Evolutionary conservation across 2,113 vertebrate species (phyloP).

Genomic region (Oreotrochilus melanogaster): DNA sequence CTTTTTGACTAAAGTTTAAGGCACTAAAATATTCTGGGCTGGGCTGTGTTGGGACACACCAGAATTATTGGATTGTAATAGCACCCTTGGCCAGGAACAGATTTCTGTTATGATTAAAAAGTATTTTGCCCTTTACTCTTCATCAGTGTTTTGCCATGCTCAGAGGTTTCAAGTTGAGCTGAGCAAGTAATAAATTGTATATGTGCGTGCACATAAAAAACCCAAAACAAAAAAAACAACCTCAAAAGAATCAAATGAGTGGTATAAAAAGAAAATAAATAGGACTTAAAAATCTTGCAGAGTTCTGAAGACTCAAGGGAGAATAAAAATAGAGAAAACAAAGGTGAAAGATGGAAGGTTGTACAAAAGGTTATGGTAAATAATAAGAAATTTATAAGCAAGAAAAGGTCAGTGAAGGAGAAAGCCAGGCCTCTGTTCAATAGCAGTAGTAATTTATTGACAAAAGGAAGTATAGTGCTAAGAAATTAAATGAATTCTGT

Average conservation of each 20-base stretch:
- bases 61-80: neutral
- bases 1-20: neutral
- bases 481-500: conserved; percentile 20
- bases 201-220: neutral
- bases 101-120: neutral
- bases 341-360: neutral
- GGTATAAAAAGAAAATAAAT: neutral
- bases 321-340: neutral
- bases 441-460: neutral
- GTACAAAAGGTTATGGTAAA: neutral
- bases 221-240: neutral
- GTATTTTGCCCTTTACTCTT: neutral
- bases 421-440: neutral
- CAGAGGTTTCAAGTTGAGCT: neutral
- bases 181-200: neutral
- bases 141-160: neutral
- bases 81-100: neutral
- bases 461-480: conserved; percentile 1
- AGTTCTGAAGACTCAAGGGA: neutral
- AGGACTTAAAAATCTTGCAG: neutral
- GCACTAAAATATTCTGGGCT: neutral
- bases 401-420: neutral
- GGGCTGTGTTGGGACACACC: neutral
- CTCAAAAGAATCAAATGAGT: neutral
- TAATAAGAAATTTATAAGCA: conserved; percentile 30